phyloP scores from a whole-genome alignment of 1,140 invertebrate genomes.

The Bombus cullumanus region DNA sequence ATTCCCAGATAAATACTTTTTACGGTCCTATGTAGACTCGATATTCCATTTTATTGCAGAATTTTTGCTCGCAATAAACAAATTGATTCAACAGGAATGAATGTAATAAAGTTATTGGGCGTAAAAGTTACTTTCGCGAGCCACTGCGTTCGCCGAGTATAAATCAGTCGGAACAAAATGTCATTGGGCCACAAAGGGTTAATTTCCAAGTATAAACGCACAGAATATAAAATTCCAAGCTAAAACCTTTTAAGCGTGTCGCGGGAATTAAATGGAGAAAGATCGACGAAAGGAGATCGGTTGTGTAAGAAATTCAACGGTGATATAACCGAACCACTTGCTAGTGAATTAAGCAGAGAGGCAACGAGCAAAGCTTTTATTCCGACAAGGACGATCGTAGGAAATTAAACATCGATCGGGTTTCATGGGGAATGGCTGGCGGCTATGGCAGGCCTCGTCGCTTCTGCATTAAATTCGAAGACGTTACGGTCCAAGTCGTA shows the following conservation, averaged over 20 bases:
- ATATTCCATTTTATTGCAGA: neutral
- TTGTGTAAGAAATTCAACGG: conserved; percentile 8
- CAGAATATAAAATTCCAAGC: neutral
- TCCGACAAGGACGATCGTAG: conserved; percentile 29
- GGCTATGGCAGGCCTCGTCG: conserved; percentile 31
- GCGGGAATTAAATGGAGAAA: no score
- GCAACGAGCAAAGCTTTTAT: conserved; percentile 38
- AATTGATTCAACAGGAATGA: neutral
- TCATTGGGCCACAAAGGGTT: neutral
- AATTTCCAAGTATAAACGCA: neutral
- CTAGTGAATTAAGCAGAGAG: conserved; percentile 22
- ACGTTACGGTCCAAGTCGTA: conserved; percentile 59
- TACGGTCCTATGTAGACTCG: no score
- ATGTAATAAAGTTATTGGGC: neutral
- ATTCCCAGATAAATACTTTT: neutral
- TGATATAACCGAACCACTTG: neutral
- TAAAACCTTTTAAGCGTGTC: neutral
- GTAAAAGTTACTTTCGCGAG: no score
- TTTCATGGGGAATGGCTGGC: conserved; percentile 18
- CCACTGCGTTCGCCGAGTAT: neutral
- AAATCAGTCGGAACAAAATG: neutral
- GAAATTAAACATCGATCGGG: conserved; percentile 63
- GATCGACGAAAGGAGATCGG: neutral
- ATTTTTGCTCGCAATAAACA: neutral
- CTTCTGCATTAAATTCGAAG: conserved; percentile 58